Base-by-base conservation (phyloP, 1,140 invertebrate species). In the Drosophila tropicalis region DNA sequence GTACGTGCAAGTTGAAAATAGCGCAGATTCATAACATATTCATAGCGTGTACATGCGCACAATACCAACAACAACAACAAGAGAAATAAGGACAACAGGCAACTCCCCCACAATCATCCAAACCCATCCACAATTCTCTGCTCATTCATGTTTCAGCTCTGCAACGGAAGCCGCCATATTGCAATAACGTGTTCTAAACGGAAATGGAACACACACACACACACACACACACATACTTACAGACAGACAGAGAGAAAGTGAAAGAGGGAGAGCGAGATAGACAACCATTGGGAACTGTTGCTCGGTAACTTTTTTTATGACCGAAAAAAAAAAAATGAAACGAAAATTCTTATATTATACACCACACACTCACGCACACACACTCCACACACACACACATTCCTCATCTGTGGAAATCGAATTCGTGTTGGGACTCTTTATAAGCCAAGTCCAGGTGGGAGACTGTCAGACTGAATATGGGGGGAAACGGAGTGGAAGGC, bases 141-240 rank as follows among this genome's bases (percentile, higher is more conserved):
- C 44, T 51, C 17, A 29, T 32, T 47, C 25, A 44, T 51, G 72
- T 44, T 41, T 44, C 62, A 70, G 74, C 61, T 78, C 76, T 76
- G 79, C 64, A 89, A 60, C 85, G 84, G 84, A 89, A 84, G 85
- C 85, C 77, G 84, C 85, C 85, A 89, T 89, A 90, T 89, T 89
- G 85, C 84, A 90, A 84, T 89, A 89, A 79, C 80, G 74, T 90
- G 81, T 85, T 72, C 66, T 62, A 58, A 89, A 65, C 84, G 84
- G 84, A 89, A 89, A 89, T 87, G 76, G 76, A 76, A 72, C 51
- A 68, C 55, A 51, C 41, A 76, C 44, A 69, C 32, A 65, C 44
- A 57, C 68, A 72, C 55, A 62, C 44, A 69, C 32, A 65, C 44
- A 57, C 68, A 72, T 47, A 62, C 32, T 29, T 5, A 62, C 36